Evolutionary conservation across 1,140 invertebrate species (phyloP).

Genomic region (Eupristina koningsbergeri): DNA sequence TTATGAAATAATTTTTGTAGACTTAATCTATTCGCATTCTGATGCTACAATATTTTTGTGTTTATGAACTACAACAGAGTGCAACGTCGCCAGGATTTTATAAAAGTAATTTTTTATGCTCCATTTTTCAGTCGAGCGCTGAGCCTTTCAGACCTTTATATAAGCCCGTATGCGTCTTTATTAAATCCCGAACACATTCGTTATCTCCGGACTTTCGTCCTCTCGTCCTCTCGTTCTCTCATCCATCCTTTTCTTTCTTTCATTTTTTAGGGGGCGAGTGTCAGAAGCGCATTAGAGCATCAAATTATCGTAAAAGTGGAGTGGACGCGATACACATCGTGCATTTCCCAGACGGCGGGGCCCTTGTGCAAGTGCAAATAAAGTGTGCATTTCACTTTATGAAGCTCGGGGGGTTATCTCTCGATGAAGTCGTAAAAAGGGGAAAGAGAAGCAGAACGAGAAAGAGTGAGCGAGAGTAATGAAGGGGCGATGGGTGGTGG

Average conservation of each 20-base stretch:
- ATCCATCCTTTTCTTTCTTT: neutral
- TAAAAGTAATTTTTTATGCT: slow-evolving; percentile 23
- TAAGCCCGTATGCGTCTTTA: neutral
- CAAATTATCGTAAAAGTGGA: slow-evolving; percentile 52
- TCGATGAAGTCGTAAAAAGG: slow-evolving; percentile 39
- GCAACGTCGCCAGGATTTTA: neutral
- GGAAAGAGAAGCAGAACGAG: slow-evolving; percentile 20
- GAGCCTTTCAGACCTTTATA: neutral
- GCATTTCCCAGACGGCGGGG: slow-evolving; percentile 37
- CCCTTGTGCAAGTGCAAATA: slow-evolving; percentile 53
- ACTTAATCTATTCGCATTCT: neutral
- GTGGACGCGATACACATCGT: slow-evolving; percentile 42
- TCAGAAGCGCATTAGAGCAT: slow-evolving; percentile 6
- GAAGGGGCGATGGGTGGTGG: neutral
- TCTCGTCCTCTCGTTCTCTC: too few species aligned
- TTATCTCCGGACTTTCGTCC: neutral
- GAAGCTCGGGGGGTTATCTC: slow-evolving; percentile 49
- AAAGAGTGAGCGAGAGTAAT: neutral
- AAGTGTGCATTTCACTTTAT: slow-evolving; percentile 50
- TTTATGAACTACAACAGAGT: neutral
- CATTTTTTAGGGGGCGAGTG: neutral
- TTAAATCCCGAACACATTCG: slow-evolving; percentile 25
- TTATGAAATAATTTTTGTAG: neutral
- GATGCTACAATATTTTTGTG: neutral
- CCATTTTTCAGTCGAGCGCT: neutral